Evolutionary conservation across 2,888 invertebrate genomes (phyloP).

Genomic region (Spicauda simplicius): DNA sequence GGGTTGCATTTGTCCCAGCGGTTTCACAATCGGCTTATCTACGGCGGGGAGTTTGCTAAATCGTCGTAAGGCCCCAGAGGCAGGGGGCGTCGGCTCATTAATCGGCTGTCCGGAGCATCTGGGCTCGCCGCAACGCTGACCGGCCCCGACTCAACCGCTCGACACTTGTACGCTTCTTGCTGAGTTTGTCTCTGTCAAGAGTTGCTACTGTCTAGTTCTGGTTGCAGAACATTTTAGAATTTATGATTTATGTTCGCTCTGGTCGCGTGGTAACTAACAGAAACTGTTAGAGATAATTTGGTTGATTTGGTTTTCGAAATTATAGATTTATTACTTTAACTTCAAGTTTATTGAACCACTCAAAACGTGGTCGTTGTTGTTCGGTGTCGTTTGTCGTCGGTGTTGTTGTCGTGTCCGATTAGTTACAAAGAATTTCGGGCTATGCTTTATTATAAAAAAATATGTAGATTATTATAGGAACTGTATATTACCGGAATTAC

Average conservation of each 20-base stretch:
- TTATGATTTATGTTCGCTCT: background rate
- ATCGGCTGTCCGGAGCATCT: constrained; percentile 83
- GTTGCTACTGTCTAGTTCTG: constrained; percentile 31
- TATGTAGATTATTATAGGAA: too few species aligned
- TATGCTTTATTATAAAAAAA: too few species aligned
- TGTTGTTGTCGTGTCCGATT: too few species aligned
- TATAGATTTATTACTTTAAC: too few species aligned
- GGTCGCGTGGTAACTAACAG: too few species aligned
- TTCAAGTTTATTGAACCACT: too few species aligned
- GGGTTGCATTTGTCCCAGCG: constrained; percentile 61
- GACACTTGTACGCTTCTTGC: constrained; percentile 64
- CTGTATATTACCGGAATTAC: too few species aligned
- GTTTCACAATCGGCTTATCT: constrained; percentile 58
- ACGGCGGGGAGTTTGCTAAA: constrained; percentile 41
- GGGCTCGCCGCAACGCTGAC: constrained; percentile 42
- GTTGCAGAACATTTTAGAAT: constrained; percentile 25
- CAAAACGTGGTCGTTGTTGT: too few species aligned
- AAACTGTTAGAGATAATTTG: too few species aligned
- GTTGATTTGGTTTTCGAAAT: too few species aligned
- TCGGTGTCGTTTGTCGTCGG: too few species aligned
- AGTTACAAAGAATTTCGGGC: too few species aligned
- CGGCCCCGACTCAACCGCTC: constrained; percentile 63
- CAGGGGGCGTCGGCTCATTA: constrained; percentile 77
- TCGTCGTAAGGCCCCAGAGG: constrained; percentile 49
- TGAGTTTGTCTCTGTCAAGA: constrained; percentile 47